phyloP scores from a whole-genome alignment of 2,113 vertebrate species.

The Suricata suricatta region DNA sequence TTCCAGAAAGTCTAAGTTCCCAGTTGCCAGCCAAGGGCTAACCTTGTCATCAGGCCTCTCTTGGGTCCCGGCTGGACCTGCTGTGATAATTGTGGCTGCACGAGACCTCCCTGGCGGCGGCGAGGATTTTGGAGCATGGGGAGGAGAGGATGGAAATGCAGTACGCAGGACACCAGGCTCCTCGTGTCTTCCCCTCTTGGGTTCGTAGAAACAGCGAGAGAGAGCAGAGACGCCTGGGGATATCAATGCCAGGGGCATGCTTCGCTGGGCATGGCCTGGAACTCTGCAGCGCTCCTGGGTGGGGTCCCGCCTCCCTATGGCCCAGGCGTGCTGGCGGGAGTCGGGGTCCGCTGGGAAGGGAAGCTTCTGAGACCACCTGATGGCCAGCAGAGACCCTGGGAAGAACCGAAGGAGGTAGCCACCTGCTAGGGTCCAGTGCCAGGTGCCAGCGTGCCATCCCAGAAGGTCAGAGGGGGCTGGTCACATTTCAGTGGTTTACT shows the following conservation, averaged over 20 bases:
- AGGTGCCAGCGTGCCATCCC: neutral
- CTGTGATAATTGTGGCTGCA: neutral
- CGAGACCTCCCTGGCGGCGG: accelerated
- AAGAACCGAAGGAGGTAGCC: neutral
- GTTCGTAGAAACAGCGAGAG: neutral
- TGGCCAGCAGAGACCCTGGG: neutral
- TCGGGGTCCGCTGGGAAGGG: neutral
- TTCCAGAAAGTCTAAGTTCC: neutral
- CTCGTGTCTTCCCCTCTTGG: neutral
- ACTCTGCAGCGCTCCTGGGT: neutral
- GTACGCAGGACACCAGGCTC: neutral
- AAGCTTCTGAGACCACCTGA: neutral
- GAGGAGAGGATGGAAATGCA: neutral
- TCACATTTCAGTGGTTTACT: neutral
- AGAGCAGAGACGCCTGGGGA: neutral
- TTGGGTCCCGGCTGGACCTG: too few species aligned
- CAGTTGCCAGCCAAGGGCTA: neutral
- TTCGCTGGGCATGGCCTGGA: neutral
- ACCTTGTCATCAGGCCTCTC: neutral
- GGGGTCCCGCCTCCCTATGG: accelerated
- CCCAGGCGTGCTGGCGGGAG: neutral
- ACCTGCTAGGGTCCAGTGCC: neutral
- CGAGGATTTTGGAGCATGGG: neutral
- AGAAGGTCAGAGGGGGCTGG: neutral
- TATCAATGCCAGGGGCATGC: neutral